These are phyloP conservation scores for Baronia brevicornis DNA, from an alignment of 2,888 invertebrate genomes.

Conservation along the genomic window DNA sequence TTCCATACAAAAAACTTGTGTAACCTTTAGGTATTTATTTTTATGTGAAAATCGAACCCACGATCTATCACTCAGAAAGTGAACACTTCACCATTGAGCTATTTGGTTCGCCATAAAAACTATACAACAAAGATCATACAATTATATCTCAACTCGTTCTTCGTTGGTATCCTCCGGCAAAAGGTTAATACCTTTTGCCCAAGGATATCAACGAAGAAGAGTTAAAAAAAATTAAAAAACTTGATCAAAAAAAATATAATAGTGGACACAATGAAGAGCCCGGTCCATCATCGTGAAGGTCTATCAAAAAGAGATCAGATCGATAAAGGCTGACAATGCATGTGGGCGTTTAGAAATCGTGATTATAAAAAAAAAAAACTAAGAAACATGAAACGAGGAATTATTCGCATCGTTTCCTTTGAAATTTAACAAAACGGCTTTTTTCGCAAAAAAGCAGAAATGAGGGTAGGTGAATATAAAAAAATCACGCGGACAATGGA, in stretches of 20 bases:
- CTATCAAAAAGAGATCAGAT: slow-evolving; percentile 73
- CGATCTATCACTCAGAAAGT: too few relatives aligned
- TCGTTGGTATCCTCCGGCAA: too few relatives aligned
- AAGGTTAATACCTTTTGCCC: too few relatives aligned
- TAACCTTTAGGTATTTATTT: too few relatives aligned
- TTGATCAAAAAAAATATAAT: slow-evolving; percentile 31
- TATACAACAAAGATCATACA: too few relatives aligned
- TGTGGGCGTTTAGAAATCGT: slow-evolving; percentile 60
- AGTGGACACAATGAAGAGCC: slow-evolving; percentile 59
- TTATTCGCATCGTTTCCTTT: slow-evolving; percentile 74
- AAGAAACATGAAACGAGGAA: slow-evolving; percentile 72
- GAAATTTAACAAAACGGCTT: slow-evolving; percentile 69
- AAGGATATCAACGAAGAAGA: too few relatives aligned
- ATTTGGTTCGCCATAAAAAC: too few relatives aligned
- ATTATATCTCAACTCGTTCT: too few relatives aligned
- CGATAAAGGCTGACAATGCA: slow-evolving; percentile 62
- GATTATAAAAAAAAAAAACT: slow-evolving; percentile 43
- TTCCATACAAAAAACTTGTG: too few relatives aligned
- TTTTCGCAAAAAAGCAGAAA: slow-evolving; percentile 66
- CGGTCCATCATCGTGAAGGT: slow-evolving; percentile 61
- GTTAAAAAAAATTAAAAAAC: too few relatives aligned
- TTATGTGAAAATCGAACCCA: too few relatives aligned
- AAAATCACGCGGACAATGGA: slow-evolving; percentile 66
- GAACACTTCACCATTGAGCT: too few relatives aligned
- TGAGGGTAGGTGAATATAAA: slow-evolving; percentile 55